Evolutionary conservation across 2,888 invertebrate species (phyloP), one percentile per base, ranked within the genome.

Genomic region (Callinectes sapidus): DNA sequence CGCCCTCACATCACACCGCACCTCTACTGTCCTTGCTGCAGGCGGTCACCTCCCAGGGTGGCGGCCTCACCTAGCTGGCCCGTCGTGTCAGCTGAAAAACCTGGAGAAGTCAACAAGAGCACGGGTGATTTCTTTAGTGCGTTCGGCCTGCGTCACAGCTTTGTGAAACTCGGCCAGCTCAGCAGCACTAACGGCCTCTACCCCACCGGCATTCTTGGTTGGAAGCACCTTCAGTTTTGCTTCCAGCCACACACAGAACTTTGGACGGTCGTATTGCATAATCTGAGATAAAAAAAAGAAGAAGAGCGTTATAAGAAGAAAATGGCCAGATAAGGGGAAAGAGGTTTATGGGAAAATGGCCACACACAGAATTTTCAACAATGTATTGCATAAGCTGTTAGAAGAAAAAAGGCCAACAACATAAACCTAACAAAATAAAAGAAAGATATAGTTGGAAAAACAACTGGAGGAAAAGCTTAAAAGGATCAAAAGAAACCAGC

Each of bases 81-180:
- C 32, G 81, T 92, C 90, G 42, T 91, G 92, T 97, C 97, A 98
- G 97, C 98, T 98, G 96, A 98, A 99, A 91, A 98, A 97, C 95
- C 98, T 97, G 90, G 98, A 97, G 95, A 99, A 98, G 95, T 98
- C 98, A 95, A 98, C 97, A 90, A 99, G 96, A 93, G 98, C 97
- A 95, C 97, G 96, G 8, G 97, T 97, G 95, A 98, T 97, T 94
- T 97, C 97, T 96, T 98, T 98, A 94, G 97, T 96, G 97, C 91
- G 98, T 97, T 95, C 98, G 97, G 96, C 94, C 98, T 97, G 97
- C 94, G 97, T 96, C 42, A 98, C 97, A 92, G 97, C 96, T 95
- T 96, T 97, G 95, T 98, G 98, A 96, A 99, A 98, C 95, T 98
- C 97, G 95, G 97, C 96, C 95, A 98, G 96, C 96, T 99, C 99